These are phyloP conservation scores for Phodopus roborovskii DNA, from an alignment of 2,113 vertebrate species.

Conservation along the genomic window DNA sequence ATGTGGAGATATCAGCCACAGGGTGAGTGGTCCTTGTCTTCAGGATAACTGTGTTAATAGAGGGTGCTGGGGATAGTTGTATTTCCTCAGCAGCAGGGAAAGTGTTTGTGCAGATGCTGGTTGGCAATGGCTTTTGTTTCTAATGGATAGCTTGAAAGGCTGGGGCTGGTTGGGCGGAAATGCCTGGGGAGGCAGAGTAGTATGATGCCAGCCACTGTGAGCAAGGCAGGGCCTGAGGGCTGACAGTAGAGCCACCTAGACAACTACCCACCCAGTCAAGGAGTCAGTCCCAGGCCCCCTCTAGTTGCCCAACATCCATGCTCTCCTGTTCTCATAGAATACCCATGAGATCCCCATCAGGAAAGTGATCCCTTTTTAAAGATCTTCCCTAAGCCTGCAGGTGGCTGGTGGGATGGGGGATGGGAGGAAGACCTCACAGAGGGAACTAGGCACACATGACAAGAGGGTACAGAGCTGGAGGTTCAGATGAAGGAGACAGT, in stretches of 20 bases:
- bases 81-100: neutral
- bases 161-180: fast-evolving
- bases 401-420: neutral
- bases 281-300: neutral
- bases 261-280: fast-evolving
- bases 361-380: neutral
- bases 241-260: neutral
- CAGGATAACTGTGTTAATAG: fast-evolving
- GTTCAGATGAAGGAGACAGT: fast-evolving
- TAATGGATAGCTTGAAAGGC: slow-evolving; percentile 40
- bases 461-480: fast-evolving
- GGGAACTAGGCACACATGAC: neutral
- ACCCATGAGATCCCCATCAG: fast-evolving
- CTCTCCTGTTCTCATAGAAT: fast-evolving
- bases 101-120: neutral
- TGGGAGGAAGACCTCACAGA: neutral
- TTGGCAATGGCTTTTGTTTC: slow-evolving; percentile 41
- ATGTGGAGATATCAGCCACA: fast-evolving
- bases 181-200: neutral
- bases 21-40: neutral
- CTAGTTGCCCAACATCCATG: neutral
- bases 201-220: neutral
- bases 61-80: neutral
- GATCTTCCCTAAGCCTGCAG: neutral
- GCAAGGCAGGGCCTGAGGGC: neutral